These are phyloP conservation scores for Sycophaga agraensis DNA, from an alignment of 1,140 invertebrate genomes.

Conservation along the genomic window DNA sequence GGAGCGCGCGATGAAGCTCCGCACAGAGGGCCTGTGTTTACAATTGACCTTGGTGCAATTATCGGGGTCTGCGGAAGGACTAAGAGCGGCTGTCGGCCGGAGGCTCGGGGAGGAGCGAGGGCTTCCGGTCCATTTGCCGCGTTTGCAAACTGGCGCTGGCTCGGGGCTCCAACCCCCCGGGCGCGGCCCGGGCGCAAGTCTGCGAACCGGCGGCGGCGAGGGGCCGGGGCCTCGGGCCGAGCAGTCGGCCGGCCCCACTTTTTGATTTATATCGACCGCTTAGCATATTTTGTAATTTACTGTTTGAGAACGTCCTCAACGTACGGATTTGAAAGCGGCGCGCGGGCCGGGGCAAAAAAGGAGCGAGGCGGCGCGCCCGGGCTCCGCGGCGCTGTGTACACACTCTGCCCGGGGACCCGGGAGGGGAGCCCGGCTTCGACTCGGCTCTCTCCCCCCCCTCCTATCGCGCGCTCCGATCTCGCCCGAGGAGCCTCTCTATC, in stretches of 20 bases:
- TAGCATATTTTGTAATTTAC: constrained; percentile 52
- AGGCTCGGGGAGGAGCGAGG: not conserved
- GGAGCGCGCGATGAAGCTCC: no score
- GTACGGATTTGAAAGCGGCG: constrained; percentile 34
- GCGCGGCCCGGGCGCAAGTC: no score
- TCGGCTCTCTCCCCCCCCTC: not conserved
- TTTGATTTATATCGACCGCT: constrained; percentile 55
- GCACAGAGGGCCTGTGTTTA: no score
- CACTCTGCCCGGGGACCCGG: not conserved
- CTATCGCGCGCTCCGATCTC: constrained; percentile 26
- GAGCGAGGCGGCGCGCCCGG: constrained; percentile 7
- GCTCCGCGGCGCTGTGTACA: not conserved
- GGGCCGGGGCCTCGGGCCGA: not conserved
- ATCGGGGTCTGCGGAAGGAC: no score
- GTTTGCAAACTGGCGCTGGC: constrained; percentile 49
- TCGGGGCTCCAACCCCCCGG: no score
- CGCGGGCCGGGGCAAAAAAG: constrained; percentile 7
- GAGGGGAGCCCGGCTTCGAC: not conserved
- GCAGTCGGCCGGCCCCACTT: constrained; percentile 42
- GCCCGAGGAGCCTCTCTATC: not conserved
- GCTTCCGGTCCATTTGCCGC: constrained; percentile 49
- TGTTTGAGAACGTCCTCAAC: constrained; percentile 51
- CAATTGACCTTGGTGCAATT: no score
- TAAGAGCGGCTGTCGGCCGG: not conserved
- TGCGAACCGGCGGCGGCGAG: not conserved